Evolutionary conservation across 2,797 vertebrate genomes (phyloP).

Genomic region (Pangasius djambal): DNA sequence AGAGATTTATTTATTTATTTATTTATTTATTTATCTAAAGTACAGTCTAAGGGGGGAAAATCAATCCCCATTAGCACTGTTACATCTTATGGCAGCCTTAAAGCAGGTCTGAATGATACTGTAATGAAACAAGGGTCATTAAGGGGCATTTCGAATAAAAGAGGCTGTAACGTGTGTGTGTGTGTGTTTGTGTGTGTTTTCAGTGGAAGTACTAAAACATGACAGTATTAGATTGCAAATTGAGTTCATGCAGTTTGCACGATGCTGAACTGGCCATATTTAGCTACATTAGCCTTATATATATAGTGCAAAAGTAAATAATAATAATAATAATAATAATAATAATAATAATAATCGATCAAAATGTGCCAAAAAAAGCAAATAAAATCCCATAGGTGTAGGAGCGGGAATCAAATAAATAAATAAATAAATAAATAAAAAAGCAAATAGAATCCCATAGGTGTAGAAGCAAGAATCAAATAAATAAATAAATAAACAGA

Average conservation of each 20-base stretch:
- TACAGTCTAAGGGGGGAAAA: background rate
- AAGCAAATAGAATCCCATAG: too few relatives aligned
- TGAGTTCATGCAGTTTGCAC: background rate
- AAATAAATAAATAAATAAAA: too few relatives aligned
- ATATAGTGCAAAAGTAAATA: background rate
- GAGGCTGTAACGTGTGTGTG: background rate
- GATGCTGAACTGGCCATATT: background rate
- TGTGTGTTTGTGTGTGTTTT: slow-evolving; percentile 2
- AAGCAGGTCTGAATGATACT: background rate
- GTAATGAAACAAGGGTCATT: slow-evolving; percentile 3
- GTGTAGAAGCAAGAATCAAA: too few relatives aligned
- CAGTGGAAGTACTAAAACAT: background rate
- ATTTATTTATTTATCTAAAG: background rate
- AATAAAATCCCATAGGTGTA: too few relatives aligned
- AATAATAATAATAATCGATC: background rate
- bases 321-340: background rate
- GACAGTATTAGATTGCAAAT: background rate
- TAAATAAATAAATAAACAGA: background rate
- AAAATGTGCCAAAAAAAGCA: background rate
- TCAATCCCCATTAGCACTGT: slow-evolving; percentile 2
- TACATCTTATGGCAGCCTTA: background rate
- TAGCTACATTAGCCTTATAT: background rate
- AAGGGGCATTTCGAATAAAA: slow-evolving; percentile 2
- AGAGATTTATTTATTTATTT: too few relatives aligned
- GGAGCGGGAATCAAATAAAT: too few relatives aligned